phyloP scores from a whole-genome alignment of 1,140 invertebrate species.

The Ericerus pela region DNA sequence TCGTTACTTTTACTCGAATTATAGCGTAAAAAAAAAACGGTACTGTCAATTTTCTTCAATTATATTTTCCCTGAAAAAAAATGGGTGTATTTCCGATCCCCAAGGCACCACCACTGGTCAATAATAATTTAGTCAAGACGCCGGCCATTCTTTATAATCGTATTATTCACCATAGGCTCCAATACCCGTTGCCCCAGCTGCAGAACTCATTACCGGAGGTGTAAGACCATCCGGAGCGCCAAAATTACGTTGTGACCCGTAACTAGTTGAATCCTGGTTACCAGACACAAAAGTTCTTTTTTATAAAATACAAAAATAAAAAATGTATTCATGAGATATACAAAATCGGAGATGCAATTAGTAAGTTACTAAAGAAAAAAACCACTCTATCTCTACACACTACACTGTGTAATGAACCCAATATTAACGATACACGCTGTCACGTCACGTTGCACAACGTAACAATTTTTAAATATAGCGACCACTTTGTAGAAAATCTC shows the following conservation, averaged over 20 bases:
- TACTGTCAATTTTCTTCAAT: too few species aligned
- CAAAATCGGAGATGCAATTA: too few species aligned
- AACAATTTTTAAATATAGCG: too few species aligned
- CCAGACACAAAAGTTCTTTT: conserved; percentile 16
- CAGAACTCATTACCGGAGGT: conserved; percentile 15
- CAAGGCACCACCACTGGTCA: neutral
- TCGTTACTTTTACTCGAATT: too few species aligned
- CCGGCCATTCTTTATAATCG: conserved; percentile 44
- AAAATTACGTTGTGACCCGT: conserved; percentile 30
- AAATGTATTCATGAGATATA: too few species aligned
- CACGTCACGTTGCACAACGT: too few species aligned
- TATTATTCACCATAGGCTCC: conserved; percentile 42
- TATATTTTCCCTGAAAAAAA: too few species aligned
- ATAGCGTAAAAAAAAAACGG: neutral
- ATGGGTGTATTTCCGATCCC: neutral
- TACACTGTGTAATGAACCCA: too few species aligned
- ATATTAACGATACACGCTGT: too few species aligned
- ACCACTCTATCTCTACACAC: too few species aligned
- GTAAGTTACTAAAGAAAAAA: too few species aligned
- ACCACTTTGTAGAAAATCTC: too few species aligned
- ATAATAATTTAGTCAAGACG: conserved; percentile 35
- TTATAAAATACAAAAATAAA: conserved; percentile 3
- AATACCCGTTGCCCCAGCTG: conserved; percentile 36
- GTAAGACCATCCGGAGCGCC: conserved; percentile 34
- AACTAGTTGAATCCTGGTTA: conserved; percentile 30